phyloP scores from a whole-genome alignment of 2,888 invertebrate genomes.

The Allacma fusca region DNA sequence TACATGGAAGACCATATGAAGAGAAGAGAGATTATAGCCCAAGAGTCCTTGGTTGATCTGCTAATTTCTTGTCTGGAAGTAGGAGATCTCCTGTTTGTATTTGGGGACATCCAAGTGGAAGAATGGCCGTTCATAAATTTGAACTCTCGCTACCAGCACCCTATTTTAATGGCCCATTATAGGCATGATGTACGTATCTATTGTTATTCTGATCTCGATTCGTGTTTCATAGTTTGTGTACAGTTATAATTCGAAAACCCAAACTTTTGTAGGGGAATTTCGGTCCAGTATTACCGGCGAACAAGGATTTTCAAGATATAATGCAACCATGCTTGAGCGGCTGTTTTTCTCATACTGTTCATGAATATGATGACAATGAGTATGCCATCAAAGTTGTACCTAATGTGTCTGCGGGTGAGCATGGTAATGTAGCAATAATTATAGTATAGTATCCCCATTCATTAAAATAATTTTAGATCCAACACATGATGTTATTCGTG shows the following conservation, averaged over 20 bases:
- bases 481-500: too few relatives aligned
- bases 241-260: neutral
- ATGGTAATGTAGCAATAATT: neutral
- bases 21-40: neutral
- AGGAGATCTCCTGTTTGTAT: neutral
- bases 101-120: slow-evolving; percentile 5
- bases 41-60: neutral
- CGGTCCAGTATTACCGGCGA: neutral
- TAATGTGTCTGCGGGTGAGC: neutral
- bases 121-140: neutral
- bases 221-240: neutral
- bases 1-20: neutral
- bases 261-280: neutral
- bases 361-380: neutral
- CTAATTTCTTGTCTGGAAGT: neutral
- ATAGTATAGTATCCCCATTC: neutral
- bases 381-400: neutral
- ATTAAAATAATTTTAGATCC: too few relatives aligned
- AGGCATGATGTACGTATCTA: neutral
- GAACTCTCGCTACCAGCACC: slow-evolving; percentile 22
- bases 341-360: neutral
- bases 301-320: neutral
- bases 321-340: neutral
- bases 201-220: neutral
- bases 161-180: neutral